A percentile compares a stretch with the other conserved stretches of the same genome.
Evolutionary conservation across 2,797 vertebrate species (phyloP).

Genomic region (Acropternis orthonyx): DNA sequence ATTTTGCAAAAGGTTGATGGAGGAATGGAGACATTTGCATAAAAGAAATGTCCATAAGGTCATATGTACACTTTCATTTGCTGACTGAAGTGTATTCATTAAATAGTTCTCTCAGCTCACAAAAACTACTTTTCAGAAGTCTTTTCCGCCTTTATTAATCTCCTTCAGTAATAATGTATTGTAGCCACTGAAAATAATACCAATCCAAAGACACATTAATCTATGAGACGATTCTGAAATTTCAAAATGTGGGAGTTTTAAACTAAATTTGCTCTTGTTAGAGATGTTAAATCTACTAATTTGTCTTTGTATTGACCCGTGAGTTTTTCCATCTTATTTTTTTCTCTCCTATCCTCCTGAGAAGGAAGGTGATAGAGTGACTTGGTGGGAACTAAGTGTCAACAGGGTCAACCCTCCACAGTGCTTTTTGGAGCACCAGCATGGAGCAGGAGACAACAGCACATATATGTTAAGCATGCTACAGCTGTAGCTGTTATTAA

Average conservation of each 20-base stretch:
- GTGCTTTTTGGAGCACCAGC: background rate
- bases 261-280: background rate
- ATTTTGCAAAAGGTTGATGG: background rate
- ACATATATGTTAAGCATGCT: background rate
- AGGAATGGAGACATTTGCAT: background rate
- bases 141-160: background rate
- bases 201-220: background rate
- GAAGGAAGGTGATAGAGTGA: rapidly evolving
- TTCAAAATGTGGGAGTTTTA: background rate
- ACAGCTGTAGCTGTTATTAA: background rate
- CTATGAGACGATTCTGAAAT: background rate
- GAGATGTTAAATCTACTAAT: background rate
- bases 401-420: background rate
- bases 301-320: background rate
- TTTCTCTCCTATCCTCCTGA: background rate
- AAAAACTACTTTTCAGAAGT: background rate
- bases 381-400: background rate
- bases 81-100: background rate
- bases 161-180: slow-evolving; percentile 1
- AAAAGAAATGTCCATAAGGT: background rate
- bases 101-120: background rate
- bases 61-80: background rate
- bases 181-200: background rate
- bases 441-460: rapidly evolving
- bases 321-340: background rate